Evolutionary conservation across 2,113 vertebrate species (phyloP), one percentile per base, ranked within the genome.

Genomic region (Hypocryptadius cinnamomeus): DNA sequence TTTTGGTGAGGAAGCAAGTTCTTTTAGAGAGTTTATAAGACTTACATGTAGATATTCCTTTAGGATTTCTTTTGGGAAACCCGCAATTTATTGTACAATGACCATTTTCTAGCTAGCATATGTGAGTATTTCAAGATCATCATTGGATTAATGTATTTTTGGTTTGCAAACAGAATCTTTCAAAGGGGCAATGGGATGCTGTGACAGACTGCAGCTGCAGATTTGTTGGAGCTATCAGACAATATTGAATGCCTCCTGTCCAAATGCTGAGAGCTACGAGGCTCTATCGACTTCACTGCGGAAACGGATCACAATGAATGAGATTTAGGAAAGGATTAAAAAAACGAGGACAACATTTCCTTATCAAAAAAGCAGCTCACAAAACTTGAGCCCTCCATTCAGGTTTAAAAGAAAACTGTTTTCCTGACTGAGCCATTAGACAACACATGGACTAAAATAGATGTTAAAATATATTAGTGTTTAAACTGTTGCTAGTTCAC

Each of bases 231-330:
- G 85, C 90, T 93, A 76, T 96, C 89, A 93, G 93, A 82, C 81
- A 94, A 85, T 94, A 95, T 87, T 87, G 93, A 93, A 91, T 91
- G 54, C 92, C 79, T 96, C 81, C 89, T 91, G 87, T 85, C 74
- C 81, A 89, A 89, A 89, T 0, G n/a, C 81, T 77, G 85, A 92
- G 95, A 94, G 81, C 89, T 89, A 87, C 24, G 71, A 91, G 84
- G 81, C 50, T 89, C 92, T 92, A 92, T 94, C 2, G 94, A 95
- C 91, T 92, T 91, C 80, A 70, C 78, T 91, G 95, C 31, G 3
- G 95, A 93, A 96, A 73, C 2, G 13, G 89, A 70, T 78, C 87
- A 73, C 47, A 89, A 65, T 44, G 85, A 92, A 87, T 69, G 64
- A 82, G 87, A 85, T 87, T 82, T 54, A 68, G 56, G 76, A 61